phyloP scores from a whole-genome alignment of 2,113 vertebrate species.

The Nerophis lumbriciformis region DNA sequence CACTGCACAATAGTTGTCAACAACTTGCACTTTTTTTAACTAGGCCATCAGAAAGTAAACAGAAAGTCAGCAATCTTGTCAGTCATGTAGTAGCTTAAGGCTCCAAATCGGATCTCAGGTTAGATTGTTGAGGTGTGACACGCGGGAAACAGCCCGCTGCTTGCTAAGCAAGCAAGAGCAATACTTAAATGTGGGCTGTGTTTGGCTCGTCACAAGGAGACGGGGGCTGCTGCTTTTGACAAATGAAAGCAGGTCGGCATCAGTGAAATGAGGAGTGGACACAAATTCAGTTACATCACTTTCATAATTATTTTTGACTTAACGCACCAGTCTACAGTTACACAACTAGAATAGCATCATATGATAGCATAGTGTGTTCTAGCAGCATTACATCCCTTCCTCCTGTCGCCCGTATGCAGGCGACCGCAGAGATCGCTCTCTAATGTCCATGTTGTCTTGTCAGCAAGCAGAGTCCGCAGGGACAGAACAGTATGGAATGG shows the following conservation, averaged over 20 bases:
- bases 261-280: neutral
- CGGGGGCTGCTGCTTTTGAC: neutral
- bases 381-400: conserved; percentile 10
- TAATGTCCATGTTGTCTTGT: conserved; percentile 47
- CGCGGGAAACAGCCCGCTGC: conserved; percentile 16
- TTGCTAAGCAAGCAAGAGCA: conserved; percentile 32
- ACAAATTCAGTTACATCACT: neutral
- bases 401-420: conserved; percentile 25
- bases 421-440: conserved; percentile 33
- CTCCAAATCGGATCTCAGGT: conserved; percentile 12
- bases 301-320: conserved; percentile 11
- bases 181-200: conserved; percentile 42
- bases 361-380: conserved; percentile 21
- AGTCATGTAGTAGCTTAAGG: conserved; percentile 6
- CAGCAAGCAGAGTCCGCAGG: conserved; percentile 50
- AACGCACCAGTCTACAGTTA: conserved; percentile 27
- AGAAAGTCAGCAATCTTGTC: neutral
- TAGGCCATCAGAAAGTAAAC: neutral
- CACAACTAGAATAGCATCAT: conserved; percentile 28
- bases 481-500: conserved; percentile 48
- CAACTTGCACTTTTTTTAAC: too few species aligned
- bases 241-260: neutral
- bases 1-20: too few species aligned
- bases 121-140: conserved; percentile 16
- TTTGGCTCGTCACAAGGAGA: conserved; percentile 40